Conservation (phyloP, 35 echinoderm and acorn worm genomes). For the Apostichopus californicus region DNA sequence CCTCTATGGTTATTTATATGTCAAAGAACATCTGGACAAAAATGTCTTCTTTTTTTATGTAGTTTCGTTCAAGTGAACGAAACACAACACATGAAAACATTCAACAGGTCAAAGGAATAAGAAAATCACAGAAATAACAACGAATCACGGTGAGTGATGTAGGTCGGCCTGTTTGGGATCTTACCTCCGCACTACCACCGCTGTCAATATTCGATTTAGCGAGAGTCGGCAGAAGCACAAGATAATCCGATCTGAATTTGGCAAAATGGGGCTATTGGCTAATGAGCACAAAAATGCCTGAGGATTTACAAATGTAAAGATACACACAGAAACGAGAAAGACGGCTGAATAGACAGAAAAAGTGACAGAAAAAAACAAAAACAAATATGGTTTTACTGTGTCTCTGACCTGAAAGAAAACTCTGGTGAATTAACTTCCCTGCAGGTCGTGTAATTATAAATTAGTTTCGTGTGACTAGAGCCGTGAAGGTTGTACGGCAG, state of each 20-base stretch:
- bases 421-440: too few relatives aligned
- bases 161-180: background rate
- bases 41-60: too few relatives aligned
- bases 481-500: too few relatives aligned
- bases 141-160: too few relatives aligned
- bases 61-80: too few relatives aligned
- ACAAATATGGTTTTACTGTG: too few relatives aligned
- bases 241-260: constrained; percentile 41
- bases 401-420: too few relatives aligned
- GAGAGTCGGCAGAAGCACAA: constrained; percentile 38
- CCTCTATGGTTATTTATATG: background rate
- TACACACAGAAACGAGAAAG: background rate
- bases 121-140: too few relatives aligned
- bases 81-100: background rate
- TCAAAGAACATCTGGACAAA: constrained; percentile 4
- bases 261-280: constrained; percentile 45
- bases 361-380: too few relatives aligned
- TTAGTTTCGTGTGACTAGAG: too few relatives aligned
- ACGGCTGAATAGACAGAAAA: background rate
- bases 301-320: constrained; percentile 26
- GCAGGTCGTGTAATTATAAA: too few relatives aligned
- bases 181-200: constrained; percentile 23
- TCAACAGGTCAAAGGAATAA: background rate
- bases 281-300: constrained; percentile 41
- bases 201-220: constrained; percentile 9